phyloP scores from a whole-genome alignment of 2,113 vertebrate genomes.

The Python bivittatus region DNA sequence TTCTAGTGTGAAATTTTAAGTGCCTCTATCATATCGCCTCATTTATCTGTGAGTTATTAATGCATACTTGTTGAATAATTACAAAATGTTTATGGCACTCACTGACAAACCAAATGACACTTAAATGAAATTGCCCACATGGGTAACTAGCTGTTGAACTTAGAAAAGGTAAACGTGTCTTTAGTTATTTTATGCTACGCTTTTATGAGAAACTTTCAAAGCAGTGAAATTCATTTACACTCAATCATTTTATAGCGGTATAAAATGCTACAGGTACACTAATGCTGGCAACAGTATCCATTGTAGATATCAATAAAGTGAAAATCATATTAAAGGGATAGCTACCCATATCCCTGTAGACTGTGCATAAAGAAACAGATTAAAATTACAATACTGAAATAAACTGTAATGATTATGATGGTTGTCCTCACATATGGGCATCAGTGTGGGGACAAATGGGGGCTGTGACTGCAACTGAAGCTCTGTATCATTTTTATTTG shows the following conservation, averaged over 20 bases:
- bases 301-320: background rate
- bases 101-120: conserved; percentile 12
- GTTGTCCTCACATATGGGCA: background rate
- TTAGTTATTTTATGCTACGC: background rate
- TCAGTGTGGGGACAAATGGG: background rate
- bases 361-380: background rate
- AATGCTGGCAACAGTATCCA: background rate
- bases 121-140: conserved; percentile 17
- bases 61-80: conserved; percentile 47
- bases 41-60: conserved; percentile 56
- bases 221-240: background rate
- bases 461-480: background rate
- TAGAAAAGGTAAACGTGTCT: background rate
- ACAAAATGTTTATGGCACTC: conserved; percentile 23
- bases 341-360: background rate
- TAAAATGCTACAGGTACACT: background rate
- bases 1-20: background rate
- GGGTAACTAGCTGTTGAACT: conserved; percentile 26
- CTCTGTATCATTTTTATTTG: background rate
- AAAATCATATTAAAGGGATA: background rate
- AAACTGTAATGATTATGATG: background rate
- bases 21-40: conserved; percentile 23
- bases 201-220: background rate
- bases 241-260: background rate
- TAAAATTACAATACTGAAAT: background rate